Base-by-base conservation (phyloP, 2,888 invertebrate genomes). In the Cephus pulcher region DNA sequence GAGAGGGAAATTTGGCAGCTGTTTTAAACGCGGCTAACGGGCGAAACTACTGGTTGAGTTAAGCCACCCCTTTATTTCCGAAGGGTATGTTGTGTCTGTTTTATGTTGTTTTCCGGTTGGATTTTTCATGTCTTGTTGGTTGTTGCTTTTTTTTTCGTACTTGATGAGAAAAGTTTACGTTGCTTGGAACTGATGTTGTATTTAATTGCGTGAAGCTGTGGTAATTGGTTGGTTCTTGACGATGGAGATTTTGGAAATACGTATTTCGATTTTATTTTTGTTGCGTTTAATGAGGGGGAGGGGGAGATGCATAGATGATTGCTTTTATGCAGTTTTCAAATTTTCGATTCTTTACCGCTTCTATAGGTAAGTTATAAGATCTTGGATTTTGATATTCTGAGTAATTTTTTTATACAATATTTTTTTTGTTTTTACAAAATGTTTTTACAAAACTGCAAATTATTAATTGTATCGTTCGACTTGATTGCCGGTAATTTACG, bases 1-100 rank as follows among this genome's bases (percentile, higher is more conserved):
- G 91, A 91, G 91, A 91, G 90, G 90, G 91, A 91, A 91, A 91
- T 91, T 91, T 86, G 91, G 91, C 91, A 91, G 91, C 91, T 91
- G 91, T 89, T 91, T 90, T 88, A 88, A 90, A 89, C 88, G 87
- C 86, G 85, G 87, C 85, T 88, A 88, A 90, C 89, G 86, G 89
- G 88, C 88, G 87, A 90, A 90, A 90, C 89, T 88, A 82, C 79
- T 82, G 82, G 82, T 78, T 81, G 81, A 83, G 80, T 71, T 34
- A 34, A 32, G 9, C 71, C 33, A 71, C 71, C 23, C 56, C 56
- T 56, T 56, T 56, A 56, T 23, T 56, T 56, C 9, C 23, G 2
- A 56, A 56, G 56, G 56, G 23, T 56, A 56, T 56, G 2, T 23
- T 23, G 23, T 23, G 23, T 6, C 56, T 56, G 23, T 56, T 56